These are phyloP conservation scores for Colletes collaris DNA, from an alignment of 2,888 invertebrate species.

Conservation along the genomic window DNA sequence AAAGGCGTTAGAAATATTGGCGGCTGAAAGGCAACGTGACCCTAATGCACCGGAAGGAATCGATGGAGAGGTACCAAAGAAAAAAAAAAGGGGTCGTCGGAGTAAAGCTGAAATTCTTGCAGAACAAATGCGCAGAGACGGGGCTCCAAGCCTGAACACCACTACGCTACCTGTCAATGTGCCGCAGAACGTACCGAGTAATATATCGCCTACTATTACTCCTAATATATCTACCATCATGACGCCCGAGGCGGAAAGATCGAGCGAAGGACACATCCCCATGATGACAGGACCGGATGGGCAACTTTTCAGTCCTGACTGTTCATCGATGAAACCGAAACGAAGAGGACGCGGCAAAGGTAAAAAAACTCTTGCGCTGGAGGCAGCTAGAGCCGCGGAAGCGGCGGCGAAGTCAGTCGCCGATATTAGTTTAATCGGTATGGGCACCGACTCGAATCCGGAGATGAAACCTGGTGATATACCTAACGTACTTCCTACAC, in stretches of 20 bases:
- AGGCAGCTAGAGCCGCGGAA: slow-evolving; percentile 84
- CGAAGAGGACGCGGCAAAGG: slow-evolving; percentile 81
- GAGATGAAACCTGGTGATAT: slow-evolving; percentile 75
- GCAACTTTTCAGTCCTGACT: slow-evolving; percentile 77
- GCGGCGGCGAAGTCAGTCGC: slow-evolving; percentile 83
- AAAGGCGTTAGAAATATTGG: slow-evolving; percentile 80
- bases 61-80: slow-evolving; percentile 80
- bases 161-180: slow-evolving; percentile 40
- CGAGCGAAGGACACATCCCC: slow-evolving; percentile 67
- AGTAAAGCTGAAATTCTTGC: slow-evolving; percentile 82
- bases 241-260: slow-evolving; percentile 65
- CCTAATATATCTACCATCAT: slow-evolving; percentile 63
- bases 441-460: slow-evolving; percentile 77
- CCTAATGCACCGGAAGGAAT: slow-evolving; percentile 77
- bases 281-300: slow-evolving; percentile 74
- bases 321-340: slow-evolving; percentile 79
- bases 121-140: slow-evolving; percentile 81
- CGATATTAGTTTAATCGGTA: slow-evolving; percentile 76
- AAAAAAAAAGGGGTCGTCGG: slow-evolving; percentile 81
- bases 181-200: slow-evolving; percentile 45
- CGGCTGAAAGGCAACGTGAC: slow-evolving; percentile 77
- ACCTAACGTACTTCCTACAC: slow-evolving; percentile 77
- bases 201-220: slow-evolving; percentile 60
- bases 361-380: slow-evolving; percentile 81
- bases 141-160: slow-evolving; percentile 69